phyloP scores from a whole-genome alignment of 2,888 invertebrate genomes.

The Esperia sulphurella region DNA sequence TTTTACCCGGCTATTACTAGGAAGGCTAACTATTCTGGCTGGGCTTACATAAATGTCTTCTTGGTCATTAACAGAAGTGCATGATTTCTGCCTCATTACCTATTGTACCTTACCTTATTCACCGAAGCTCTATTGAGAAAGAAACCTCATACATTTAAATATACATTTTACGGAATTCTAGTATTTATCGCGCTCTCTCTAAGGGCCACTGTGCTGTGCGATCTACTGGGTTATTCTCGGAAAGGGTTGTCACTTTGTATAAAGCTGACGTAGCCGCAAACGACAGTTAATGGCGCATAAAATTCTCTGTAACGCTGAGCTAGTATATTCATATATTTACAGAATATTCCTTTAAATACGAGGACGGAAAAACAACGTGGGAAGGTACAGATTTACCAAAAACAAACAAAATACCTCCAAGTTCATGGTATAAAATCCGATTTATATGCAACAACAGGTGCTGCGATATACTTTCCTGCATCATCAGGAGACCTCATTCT shows the following conservation, averaged over 20 bases:
- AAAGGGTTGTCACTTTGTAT: constrained; percentile 68
- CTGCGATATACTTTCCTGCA: too few relatives aligned
- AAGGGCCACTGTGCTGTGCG: constrained; percentile 37
- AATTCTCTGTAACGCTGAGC: constrained; percentile 58
- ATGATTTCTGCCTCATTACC: constrained; percentile 51
- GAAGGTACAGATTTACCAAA: too few relatives aligned
- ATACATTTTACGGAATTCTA: constrained; percentile 23
- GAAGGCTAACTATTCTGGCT: neutral
- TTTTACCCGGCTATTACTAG: too few relatives aligned
- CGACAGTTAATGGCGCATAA: constrained; percentile 70
- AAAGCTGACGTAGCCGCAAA: constrained; percentile 65
- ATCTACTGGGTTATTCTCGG: constrained; percentile 28
- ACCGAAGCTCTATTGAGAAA: constrained; percentile 41
- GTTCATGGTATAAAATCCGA: too few relatives aligned
- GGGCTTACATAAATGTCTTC: constrained; percentile 10
- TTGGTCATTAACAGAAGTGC: constrained; percentile 33
- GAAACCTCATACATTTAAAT: constrained; percentile 45
- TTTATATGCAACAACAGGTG: too few relatives aligned
- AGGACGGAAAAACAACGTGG: too few relatives aligned
- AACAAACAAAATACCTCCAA: too few relatives aligned
- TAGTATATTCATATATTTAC: constrained; percentile 31
- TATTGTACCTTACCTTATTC: constrained; percentile 35
- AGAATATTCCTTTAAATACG: too few relatives aligned
- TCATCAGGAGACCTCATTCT: too few relatives aligned
- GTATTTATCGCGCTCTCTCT: constrained; percentile 24